A percentile compares a stretch with the other conserved stretches of the same genome.
Evolutionary conservation across 2,113 vertebrate species (phyloP).

Genomic region (Amia ocellicauda): DNA sequence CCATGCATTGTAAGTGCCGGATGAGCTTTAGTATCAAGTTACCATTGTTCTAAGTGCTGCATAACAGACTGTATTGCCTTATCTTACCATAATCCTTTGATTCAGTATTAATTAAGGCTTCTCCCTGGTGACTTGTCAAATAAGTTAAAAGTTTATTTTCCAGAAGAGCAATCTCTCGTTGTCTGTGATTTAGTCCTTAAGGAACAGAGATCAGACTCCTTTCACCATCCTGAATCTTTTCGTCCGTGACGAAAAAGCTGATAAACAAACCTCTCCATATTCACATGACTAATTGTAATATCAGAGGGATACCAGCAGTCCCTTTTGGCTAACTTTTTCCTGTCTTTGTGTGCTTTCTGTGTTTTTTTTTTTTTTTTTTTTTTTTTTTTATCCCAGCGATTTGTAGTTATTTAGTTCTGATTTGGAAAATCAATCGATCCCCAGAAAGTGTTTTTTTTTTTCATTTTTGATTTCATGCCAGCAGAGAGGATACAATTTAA

Average conservation of each 20-base stretch:
- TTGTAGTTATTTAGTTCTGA: too few species aligned
- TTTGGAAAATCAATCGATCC: too few species aligned
- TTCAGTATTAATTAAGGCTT: neutral
- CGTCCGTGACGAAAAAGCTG: neutral
- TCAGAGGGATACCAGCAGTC: neutral
- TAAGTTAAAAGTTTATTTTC: constrained; percentile 1
- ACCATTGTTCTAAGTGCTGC: too few species aligned
- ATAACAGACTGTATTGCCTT: too few species aligned
- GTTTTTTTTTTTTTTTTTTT: too few species aligned
- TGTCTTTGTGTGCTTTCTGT: too few species aligned
- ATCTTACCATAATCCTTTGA: neutral
- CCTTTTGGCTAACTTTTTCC: neutral
- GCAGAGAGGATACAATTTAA: too few species aligned
- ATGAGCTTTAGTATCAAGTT: too few species aligned
- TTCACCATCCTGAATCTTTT: constrained; percentile 14
- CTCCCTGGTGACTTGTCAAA: constrained; percentile 13
- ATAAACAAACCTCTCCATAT: constrained; percentile 3
- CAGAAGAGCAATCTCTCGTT: constrained; percentile 8
- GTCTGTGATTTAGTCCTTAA: constrained; percentile 4
- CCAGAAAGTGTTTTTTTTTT: neutral
- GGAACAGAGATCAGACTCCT: constrained; percentile 4
- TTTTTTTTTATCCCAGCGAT: too few species aligned
- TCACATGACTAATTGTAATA: constrained; percentile 6
- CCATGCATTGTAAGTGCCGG: too few species aligned
- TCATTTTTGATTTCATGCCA: too few species aligned